Conservation (phyloP, 2,113 vertebrate species). For the Trematocara unimaculatum region DNA sequence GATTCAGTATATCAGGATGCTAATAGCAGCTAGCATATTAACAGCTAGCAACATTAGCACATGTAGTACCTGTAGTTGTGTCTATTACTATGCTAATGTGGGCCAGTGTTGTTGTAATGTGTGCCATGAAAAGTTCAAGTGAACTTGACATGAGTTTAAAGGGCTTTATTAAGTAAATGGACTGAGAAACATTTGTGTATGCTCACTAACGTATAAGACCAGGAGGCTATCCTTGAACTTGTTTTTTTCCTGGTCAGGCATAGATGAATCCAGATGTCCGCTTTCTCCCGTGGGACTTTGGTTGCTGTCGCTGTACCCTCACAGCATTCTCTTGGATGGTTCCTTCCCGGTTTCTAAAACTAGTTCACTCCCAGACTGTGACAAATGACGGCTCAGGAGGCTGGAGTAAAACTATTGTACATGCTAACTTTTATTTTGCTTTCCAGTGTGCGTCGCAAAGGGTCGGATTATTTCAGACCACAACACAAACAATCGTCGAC, state of each 20-base stretch:
- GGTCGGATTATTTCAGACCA: background rate
- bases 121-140: background rate
- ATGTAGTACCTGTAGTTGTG: background rate
- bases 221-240: background rate
- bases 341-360: background rate
- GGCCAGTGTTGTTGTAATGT: background rate
- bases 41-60: background rate
- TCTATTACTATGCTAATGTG: background rate
- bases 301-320: background rate
- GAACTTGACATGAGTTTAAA: background rate
- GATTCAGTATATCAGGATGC: background rate
- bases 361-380: background rate
- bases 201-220: background rate
- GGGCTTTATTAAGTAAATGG: background rate
- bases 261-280: background rate
- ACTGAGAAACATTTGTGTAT: background rate
- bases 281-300: background rate
- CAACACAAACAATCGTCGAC: background rate
- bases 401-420: background rate
- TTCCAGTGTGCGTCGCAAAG: accelerated
- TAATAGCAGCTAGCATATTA: background rate
- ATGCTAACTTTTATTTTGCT: background rate
- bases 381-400: background rate
- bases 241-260: background rate
- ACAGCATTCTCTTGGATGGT: background rate